Conservation (phyloP, 2,113 vertebrate genomes). For the Melanerpes formicivorus region DNA sequence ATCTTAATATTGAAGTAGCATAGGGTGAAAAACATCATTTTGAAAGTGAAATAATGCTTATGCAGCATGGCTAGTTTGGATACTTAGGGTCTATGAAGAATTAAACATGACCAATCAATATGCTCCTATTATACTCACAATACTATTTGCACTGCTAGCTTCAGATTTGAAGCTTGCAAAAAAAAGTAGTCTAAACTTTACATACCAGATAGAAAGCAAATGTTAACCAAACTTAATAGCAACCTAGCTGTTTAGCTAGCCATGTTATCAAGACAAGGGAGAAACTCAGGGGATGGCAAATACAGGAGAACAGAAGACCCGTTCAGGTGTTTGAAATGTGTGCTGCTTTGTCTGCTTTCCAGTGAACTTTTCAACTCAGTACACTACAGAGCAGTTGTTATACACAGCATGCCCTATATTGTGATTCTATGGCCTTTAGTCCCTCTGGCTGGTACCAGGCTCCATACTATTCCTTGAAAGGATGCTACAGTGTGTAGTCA, state of each 20-base stretch:
- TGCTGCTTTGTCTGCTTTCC: not conserved
- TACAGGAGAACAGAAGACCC: not conserved
- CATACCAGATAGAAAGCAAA: not conserved
- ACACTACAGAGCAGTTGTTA: not conserved
- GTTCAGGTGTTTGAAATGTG: not conserved
- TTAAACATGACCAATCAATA: not conserved
- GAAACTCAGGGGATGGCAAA: not conserved
- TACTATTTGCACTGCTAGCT: not conserved
- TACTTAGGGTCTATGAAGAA: not conserved
- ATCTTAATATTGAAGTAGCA: not conserved
- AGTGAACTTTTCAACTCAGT: not conserved
- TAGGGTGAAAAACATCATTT: not conserved
- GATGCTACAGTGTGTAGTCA: not conserved
- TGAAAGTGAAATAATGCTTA: not conserved
- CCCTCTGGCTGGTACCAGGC: not conserved
- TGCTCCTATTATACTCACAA: not conserved
- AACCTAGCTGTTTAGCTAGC: not conserved
- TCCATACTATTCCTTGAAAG: not conserved
- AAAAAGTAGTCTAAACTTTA: not conserved
- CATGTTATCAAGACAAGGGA: not conserved
- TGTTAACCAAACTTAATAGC: not conserved
- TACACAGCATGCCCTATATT: rapidly evolving
- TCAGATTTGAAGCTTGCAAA: not conserved
- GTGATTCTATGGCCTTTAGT: not conserved
- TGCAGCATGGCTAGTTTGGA: not conserved